Evolutionary conservation across 2,888 invertebrate genomes (phyloP), one percentile per base, ranked within the genome.

Genomic region (Apotomis capreana): DNA sequence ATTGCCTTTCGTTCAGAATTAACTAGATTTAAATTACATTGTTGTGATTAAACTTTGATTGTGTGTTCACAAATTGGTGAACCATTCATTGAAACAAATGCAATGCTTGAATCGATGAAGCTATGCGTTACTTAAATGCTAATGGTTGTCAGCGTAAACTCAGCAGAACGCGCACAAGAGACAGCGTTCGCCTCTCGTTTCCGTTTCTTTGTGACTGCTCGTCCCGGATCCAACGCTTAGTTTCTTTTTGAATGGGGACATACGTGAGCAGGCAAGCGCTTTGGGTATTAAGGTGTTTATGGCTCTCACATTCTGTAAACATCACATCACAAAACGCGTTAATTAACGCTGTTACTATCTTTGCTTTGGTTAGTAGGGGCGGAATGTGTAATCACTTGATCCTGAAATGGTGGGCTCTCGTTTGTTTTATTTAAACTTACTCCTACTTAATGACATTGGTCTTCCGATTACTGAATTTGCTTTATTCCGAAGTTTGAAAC

Each of bases 201-300:
- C 75, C 73, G 73, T 37, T 70, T 65, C 68, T 75, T 75, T 75
- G 75, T 73, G 73, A 75, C 59, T 68, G 73, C 70, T 68, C 68
- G 62, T 58, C 68, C 68, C 72, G 72, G 68, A 72, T 68, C 59
- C 72, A 46, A 59, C 44, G 64, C 70, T 67, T 68, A 71, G 72
- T 72, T 72, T 72, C 72, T 72, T 72, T 70, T 68, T 63, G 68
- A 72, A 72, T 59, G 52, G 46, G 59, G 62, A 63, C 68, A 68
- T 63, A 72, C 72, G 72, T 72, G 72, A 72, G 72, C 68, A 68
- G 63, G 68, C 72, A 72, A 72, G 58, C 68, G 68, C 72, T 68
- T 68, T 68, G 58, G 68, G 72, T 26, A 63, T 72, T 72, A 68
- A 68, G 68, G 72, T 63, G 72, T 71, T 72, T 72, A 72, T 63